Percentiles rank a stretch among this genome's conserved stretches.
Evolutionary conservation across 2,888 invertebrate species (phyloP).

Genomic region (Monopis laevigella): DNA sequence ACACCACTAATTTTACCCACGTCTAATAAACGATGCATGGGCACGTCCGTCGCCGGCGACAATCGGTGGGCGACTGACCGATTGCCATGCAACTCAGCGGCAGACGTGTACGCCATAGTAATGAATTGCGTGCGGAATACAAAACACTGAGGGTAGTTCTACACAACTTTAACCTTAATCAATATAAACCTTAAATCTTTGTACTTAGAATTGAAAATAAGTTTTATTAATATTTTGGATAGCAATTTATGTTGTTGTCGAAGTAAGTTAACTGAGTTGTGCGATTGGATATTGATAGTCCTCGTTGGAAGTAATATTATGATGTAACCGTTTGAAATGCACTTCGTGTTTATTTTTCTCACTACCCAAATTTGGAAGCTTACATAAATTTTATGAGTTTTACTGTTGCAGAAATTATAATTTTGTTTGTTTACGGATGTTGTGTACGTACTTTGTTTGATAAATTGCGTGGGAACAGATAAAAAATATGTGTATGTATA

Average conservation of each 20-base stretch:
- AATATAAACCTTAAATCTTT: conserved; percentile 13
- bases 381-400: too few relatives aligned
- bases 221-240: background rate
- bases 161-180: too few relatives aligned
- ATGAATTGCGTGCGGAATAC: conserved; percentile 20
- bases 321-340: conserved; percentile 6
- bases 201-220: conserved; percentile 8
- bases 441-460: too few relatives aligned
- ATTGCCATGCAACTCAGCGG: conserved; percentile 19
- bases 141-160: conserved; percentile 11
- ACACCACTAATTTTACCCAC: conserved; percentile 8
- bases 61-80: conserved; percentile 39
- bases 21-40: conserved; percentile 22
- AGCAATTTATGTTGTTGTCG: conserved; percentile 1
- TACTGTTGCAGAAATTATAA: too few relatives aligned
- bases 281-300: conserved; percentile 13
- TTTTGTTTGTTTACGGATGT: too few relatives aligned
- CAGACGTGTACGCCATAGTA: conserved; percentile 32
- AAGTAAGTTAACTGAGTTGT: background rate
- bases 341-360: conserved; percentile 7
- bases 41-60: conserved; percentile 24
- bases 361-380: conserved; percentile 5
- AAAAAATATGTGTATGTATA: too few relatives aligned
- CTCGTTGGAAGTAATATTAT: conserved; percentile 6
- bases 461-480: too few relatives aligned